Percentiles rank a stretch among this genome's conserved stretches.
Evolutionary conservation across 2,888 invertebrate genomes (phyloP).

Genomic region (Pinctada fucata): DNA sequence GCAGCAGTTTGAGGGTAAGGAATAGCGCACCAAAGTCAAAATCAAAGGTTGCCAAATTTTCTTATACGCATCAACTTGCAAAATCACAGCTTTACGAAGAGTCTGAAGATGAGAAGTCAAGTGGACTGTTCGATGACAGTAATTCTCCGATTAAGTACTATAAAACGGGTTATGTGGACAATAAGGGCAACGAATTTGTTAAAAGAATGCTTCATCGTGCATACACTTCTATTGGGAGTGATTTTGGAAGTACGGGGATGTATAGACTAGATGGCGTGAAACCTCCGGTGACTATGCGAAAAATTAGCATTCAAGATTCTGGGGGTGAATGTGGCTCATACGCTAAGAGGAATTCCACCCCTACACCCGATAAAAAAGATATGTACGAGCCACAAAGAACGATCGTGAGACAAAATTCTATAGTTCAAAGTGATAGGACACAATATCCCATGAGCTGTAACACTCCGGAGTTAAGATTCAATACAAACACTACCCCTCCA

Average conservation of each 20-base stretch:
- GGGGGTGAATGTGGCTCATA: background rate
- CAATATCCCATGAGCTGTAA: constrained; percentile 32
- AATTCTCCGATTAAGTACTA: constrained; percentile 16
- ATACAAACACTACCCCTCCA: background rate
- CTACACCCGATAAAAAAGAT: constrained; percentile 3
- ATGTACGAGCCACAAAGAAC: constrained; percentile 35
- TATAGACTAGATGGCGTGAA: constrained; percentile 23
- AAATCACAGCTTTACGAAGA: constrained; percentile 25
- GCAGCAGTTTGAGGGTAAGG: background rate
- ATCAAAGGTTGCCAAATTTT: constrained; percentile 33
- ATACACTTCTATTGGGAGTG: constrained; percentile 14
- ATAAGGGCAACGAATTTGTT: constrained; percentile 8
- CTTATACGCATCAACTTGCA: constrained; percentile 39
- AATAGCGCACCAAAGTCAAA: constrained; percentile 1
- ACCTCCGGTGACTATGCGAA: constrained; percentile 24
- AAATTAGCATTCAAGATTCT: constrained; percentile 30
- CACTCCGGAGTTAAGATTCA: constrained; percentile 35
- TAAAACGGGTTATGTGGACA: constrained; percentile 28
- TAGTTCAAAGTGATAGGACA: constrained; percentile 32
- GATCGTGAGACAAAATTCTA: constrained; percentile 29
- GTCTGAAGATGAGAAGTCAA: constrained; percentile 34
- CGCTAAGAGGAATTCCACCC: background rate
- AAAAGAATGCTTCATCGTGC: constrained; percentile 29
- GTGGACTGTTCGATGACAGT: background rate
- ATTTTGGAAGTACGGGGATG: constrained; percentile 9